Evolutionary conservation across 2,888 invertebrate genomes (phyloP), one percentile per base, ranked within the genome.

Genomic region (Xestoiulus laeticollis): DNA sequence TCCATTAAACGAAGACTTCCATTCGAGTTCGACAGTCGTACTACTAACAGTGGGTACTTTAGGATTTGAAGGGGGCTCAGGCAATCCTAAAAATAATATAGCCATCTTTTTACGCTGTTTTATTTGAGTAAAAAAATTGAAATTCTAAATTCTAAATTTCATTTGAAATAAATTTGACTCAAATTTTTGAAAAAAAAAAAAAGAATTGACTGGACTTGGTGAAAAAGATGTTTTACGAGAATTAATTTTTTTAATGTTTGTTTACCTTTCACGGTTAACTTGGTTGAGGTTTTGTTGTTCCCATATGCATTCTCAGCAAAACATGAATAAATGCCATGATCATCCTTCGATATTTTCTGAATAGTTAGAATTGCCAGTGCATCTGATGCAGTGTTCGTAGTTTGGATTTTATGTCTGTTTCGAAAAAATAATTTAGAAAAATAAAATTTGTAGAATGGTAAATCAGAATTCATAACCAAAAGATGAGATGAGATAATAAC

Each of bases 1-100:
- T 87, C 87, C 88, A 88, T 89, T 43, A 53, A 84, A 88, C 0
- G 87, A 26, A 1, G 86, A 19, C 19, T 26, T 33, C 89, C 89
- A 89, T 22, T 38, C 22, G 12, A 89, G 86, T 16, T 86, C 86
- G 19, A 89, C 48, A 0, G 87, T 85, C 12, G 78, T 48, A 48
- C 88, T 89, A 22, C 32, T 53, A 6, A 44, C 30, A 16, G 44
- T 33, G 14, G 82, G n/a, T 19, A 33, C 48, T 85, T 44, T 32
- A 2, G 82, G 30, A 43, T 78, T 26, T n/a, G 33, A 19, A 1
- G 88, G 88, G 14, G 86, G 38, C 19, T 86, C 78, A 14, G 88
- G 88, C 0, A 78, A 68, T 59, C 83, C 88, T 88, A 53, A 53
- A 87, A 30, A 87, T 16, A 16, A 19, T 16, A 12, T 8, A 48